A percentile compares a stretch with the other conserved stretches of the same genome.
Evolutionary conservation across 2,113 vertebrate species (phyloP).

Genomic region (Myrmophylax atrothorax): DNA sequence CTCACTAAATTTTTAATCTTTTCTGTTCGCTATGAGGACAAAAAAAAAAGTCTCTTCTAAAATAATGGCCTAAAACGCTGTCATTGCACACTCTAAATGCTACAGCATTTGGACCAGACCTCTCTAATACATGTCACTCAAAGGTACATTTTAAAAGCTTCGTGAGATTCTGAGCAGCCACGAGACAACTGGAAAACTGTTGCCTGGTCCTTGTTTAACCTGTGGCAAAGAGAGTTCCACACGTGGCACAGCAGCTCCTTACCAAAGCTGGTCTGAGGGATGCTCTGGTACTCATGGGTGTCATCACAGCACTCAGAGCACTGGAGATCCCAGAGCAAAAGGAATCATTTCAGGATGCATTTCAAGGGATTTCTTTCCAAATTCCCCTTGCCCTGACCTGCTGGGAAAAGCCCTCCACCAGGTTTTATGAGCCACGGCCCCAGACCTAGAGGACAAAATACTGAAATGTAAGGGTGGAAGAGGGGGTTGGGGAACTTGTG

Average conservation of each 20-base stretch:
- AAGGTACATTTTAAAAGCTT: background rate
- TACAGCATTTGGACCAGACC: constrained; percentile 5
- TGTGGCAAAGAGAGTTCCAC: background rate
- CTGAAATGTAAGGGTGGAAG: background rate
- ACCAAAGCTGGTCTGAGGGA: background rate
- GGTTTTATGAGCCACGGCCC: background rate
- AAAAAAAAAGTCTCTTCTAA: constrained; percentile 55
- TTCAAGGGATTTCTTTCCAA: background rate
- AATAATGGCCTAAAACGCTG: constrained; percentile 47
- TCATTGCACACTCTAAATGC: constrained; percentile 2
- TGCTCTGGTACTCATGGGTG: background rate
- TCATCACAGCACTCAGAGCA: background rate
- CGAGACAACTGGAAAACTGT: background rate
- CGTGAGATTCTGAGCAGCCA: background rate
- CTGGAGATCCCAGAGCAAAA: background rate
- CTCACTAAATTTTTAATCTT: constrained; percentile 59
- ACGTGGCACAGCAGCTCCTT: background rate
- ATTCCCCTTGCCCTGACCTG: background rate
- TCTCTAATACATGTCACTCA: background rate
- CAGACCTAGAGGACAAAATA: background rate
- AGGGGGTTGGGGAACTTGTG: background rate
- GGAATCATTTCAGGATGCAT: background rate
- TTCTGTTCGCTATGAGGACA: constrained; percentile 32
- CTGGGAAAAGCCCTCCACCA: background rate
- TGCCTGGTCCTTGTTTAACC: background rate